Evolutionary conservation across 2,113 vertebrate genomes (phyloP), one percentile per base, ranked within the genome.

Genomic region (Dromas ardeola): DNA sequence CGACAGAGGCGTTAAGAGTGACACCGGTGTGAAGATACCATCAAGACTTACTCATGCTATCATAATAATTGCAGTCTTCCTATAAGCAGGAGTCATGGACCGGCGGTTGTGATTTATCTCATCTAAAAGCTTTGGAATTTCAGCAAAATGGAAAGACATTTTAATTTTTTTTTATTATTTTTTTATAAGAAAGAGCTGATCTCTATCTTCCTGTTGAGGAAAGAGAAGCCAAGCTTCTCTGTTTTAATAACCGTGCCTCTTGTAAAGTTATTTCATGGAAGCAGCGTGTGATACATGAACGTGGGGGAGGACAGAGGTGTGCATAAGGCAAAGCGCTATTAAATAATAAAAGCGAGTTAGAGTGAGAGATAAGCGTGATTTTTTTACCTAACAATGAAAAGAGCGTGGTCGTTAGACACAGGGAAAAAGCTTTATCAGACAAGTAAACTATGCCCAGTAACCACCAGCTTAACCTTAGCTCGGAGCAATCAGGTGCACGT

Each of bases 1-100:
- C 3, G 72, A 11, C 9, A 42, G 13, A 8, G 0, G 0, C 9
- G 27, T 30, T 23, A 30, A 58, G 30, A 15, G 25, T 12, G 77
- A 34, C 36, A 8, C 11, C 0, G 0, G 6, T 53, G 63, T 63
- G 61, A 56, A 43, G 23, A 53, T 50, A 62, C 38, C 55, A 29
- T 8, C 59, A 11, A 71, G 22, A 13, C 17, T 62, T 38, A 52
- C 25, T 78, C 20, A 59, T 17, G 30, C 15, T 14, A 26, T 21
- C 36, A 6, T 29, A 25, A 45, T 78, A 50, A 45, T 13, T 63
- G 16, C 34, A 59, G 11, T 23, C 17, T 88, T 67, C 32, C 83
- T 56, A 11, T 38, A 42, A 76, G 32, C 34, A 30, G 25, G 34
- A 79, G 53, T 61, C 52, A 30, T 8, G 7, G 62, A 42, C 29